Conservation (phyloP, 2,888 invertebrate species). For the Lasioglossum leucozonium region DNA sequence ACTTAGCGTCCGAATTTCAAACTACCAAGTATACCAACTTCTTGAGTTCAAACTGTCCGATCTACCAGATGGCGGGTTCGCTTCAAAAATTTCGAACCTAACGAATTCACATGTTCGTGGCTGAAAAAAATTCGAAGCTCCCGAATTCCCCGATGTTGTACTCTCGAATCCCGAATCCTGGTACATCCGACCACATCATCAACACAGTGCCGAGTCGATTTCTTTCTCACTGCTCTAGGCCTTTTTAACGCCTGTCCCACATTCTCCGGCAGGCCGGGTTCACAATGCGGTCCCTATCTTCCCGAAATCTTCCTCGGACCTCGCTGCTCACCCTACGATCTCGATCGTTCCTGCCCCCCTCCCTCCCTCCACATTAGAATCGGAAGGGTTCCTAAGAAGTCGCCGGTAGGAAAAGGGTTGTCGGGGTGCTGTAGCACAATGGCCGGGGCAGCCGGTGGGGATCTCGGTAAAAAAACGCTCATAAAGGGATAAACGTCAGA, state of each 20-base stretch:
- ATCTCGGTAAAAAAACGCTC: constrained; percentile 56
- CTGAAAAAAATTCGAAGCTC: background rate
- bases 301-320: constrained; percentile 2
- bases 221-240: background rate
- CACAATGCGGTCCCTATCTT: constrained; percentile 14
- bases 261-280: background rate
- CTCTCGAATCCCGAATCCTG: background rate
- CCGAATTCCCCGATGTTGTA: background rate
- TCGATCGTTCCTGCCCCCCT: background rate
- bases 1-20: background rate
- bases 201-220: background rate
- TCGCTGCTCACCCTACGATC: background rate
- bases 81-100: background rate
- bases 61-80: background rate
- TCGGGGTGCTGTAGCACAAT: constrained; percentile 57
- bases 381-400: constrained; percentile 28
- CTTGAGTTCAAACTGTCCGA: background rate
- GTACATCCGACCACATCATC: background rate
- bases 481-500: constrained; percentile 80
- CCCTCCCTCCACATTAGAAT: background rate
- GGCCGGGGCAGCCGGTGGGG: constrained; percentile 29
- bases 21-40: no score
- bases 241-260: constrained; percentile 18
- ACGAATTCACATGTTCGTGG: background rate
- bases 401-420: constrained; percentile 61